Evolutionary conservation across 2,113 vertebrate species (phyloP).

Genomic region (Copsychus sechellarum): DNA sequence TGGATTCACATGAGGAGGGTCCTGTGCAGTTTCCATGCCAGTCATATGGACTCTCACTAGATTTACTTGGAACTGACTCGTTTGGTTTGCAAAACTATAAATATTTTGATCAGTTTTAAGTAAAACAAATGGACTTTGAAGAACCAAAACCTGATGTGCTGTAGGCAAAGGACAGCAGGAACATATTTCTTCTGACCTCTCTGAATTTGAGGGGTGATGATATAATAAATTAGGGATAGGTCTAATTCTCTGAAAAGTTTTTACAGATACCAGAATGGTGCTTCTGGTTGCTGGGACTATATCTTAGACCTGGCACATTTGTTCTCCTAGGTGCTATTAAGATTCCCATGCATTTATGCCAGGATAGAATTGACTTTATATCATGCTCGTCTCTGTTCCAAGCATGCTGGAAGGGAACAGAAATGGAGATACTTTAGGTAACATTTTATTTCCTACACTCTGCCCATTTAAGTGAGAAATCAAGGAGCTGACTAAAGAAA

Average conservation of each 20-base stretch:
- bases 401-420: not conserved
- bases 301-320: not conserved
- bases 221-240: not conserved
- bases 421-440: not conserved
- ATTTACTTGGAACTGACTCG: not conserved
- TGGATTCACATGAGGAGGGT: not conserved
- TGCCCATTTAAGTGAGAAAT: not conserved
- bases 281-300: not conserved
- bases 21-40: not conserved
- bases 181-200: not conserved
- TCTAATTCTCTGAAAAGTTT: not conserved
- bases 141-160: not conserved
- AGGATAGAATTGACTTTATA: not conserved
- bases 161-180: not conserved
- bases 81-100: not conserved
- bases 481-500: not conserved
- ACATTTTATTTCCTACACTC: not conserved
- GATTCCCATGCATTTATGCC: not conserved
- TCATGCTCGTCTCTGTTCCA: not conserved
- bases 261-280: not conserved
- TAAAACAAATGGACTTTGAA: not conserved
- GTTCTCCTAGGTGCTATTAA: not conserved
- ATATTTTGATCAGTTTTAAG: not conserved
- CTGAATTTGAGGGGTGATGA: not conserved
- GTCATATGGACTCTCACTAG: not conserved